Evolutionary conservation across 1,140 invertebrate genomes (phyloP).

Genomic region (Meloidogyne exigua): DNA sequence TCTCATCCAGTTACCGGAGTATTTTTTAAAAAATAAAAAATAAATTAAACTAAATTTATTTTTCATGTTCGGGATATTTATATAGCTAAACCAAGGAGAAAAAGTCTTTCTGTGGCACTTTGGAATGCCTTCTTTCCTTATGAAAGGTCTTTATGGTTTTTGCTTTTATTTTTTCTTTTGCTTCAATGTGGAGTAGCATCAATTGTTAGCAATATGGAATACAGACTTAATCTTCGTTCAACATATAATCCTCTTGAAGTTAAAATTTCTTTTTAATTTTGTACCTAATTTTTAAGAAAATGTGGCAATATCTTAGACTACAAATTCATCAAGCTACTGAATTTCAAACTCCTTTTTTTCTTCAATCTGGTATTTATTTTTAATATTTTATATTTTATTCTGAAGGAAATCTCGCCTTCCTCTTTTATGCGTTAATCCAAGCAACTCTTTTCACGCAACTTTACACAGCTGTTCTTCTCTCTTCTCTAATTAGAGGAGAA

Average conservation of each 20-base stretch:
- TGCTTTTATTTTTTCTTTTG: slow-evolving; percentile 34
- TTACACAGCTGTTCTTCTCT: slow-evolving; percentile 42
- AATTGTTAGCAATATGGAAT: slow-evolving; percentile 36
- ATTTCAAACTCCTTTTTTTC: slow-evolving; percentile 41
- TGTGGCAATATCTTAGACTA: slow-evolving; percentile 41
- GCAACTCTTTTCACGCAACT: slow-evolving; percentile 45
- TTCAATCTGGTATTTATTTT: slow-evolving; percentile 32
- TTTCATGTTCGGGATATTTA: slow-evolving; percentile 41
- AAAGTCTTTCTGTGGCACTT: slow-evolving; percentile 36
- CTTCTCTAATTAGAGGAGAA: slow-evolving; percentile 42
- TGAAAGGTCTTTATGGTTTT: slow-evolving; percentile 35
- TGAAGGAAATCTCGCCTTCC: slow-evolving; percentile 42
- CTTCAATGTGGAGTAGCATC: slow-evolving; percentile 37
- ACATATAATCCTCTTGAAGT: slow-evolving; percentile 43
- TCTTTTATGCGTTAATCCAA: slow-evolving; percentile 43
- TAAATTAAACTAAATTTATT: neutral
- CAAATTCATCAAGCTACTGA: slow-evolving; percentile 47
- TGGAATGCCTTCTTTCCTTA: slow-evolving; percentile 50
- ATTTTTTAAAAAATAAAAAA: slow-evolving; percentile 15
- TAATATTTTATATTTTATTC: neutral
- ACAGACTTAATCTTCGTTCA: slow-evolving; percentile 22
- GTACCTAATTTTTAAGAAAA: slow-evolving; percentile 27
- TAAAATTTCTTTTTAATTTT: slow-evolving; percentile 3
- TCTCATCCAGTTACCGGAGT: slow-evolving; percentile 42
- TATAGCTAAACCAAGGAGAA: slow-evolving; percentile 43